Evolutionary conservation across 2,888 invertebrate species (phyloP).

Genomic region (Macropis europaea): DNA sequence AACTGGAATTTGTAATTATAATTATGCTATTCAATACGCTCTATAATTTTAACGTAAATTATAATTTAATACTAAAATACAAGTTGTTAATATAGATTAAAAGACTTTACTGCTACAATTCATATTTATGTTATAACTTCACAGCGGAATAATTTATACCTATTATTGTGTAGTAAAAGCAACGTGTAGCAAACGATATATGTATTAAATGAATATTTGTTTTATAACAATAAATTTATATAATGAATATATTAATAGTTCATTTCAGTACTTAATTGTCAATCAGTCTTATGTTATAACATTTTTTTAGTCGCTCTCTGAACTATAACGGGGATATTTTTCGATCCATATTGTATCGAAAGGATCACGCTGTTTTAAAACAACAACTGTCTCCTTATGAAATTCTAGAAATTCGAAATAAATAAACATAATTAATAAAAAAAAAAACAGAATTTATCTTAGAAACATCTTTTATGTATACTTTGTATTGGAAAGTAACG

Average conservation of each 20-base stretch:
- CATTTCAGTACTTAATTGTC: not conserved
- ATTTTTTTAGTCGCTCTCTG: not conserved
- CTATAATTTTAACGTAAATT: not conserved
- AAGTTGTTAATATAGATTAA: not conserved
- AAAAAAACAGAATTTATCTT: not conserved
- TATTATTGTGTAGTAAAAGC: not conserved
- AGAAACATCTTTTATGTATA: no score
- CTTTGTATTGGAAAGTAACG: no score
- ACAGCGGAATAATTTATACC: not conserved
- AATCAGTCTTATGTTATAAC: not conserved
- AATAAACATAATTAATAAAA: not conserved
- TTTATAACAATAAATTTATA: slow-evolving; percentile 34
- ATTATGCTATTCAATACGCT: not conserved
- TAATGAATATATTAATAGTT: slow-evolving; percentile 1
- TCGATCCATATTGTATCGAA: slow-evolving; percentile 30
- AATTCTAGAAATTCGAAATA: slow-evolving; percentile 23
- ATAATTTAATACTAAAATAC: not conserved
- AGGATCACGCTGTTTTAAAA: slow-evolving; percentile 23
- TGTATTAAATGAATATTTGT: slow-evolving; percentile 9
- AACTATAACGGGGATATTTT: not conserved
- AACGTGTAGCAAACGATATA: slow-evolving; percentile 2
- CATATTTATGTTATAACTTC: not conserved
- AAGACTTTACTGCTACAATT: not conserved
- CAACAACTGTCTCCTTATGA: slow-evolving; percentile 8
- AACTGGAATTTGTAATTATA: not conserved